A percentile compares a stretch with the other conserved stretches of the same genome.
phyloP scores from a whole-genome alignment of 2,113 vertebrate species.

The Lonchura striata region DNA sequence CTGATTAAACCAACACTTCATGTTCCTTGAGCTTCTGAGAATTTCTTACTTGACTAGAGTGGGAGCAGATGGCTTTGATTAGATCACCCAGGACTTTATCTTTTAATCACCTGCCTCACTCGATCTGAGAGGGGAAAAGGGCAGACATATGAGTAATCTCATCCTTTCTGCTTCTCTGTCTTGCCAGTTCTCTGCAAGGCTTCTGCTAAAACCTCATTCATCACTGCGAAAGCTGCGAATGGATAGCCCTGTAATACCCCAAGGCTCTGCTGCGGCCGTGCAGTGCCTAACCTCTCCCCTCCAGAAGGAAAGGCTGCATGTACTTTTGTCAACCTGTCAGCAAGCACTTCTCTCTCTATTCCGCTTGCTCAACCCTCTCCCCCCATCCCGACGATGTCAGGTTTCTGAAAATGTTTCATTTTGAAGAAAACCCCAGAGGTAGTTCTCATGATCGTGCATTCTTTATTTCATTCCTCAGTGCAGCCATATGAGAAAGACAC shows the following conservation, averaged over 20 bases:
- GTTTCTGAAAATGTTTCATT: constrained; percentile 65
- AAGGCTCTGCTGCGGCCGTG: constrained; percentile 63
- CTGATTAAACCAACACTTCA: constrained; percentile 23
- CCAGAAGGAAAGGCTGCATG: constrained; percentile 80
- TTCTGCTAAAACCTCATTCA: constrained; percentile 78
- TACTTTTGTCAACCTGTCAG: constrained; percentile 86
- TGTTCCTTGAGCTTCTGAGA: constrained; percentile 26
- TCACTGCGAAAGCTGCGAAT: constrained; percentile 78
- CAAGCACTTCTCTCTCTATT: constrained; percentile 74
- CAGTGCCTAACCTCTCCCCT: constrained; percentile 67
- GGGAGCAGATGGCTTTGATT: constrained; percentile 70
- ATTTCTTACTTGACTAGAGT: not conserved
- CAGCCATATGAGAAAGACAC: not conserved
- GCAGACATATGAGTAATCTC: constrained; percentile 63
- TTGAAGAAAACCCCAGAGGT: constrained; percentile 20
- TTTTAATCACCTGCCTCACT: constrained; percentile 62
- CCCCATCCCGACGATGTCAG: constrained; percentile 3
- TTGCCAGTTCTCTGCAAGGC: constrained; percentile 64
- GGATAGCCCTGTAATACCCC: constrained; percentile 79
- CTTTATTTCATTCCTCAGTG: not conserved
- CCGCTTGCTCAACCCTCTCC: constrained; percentile 56
- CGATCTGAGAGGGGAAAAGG: constrained; percentile 32
- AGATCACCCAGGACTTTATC: constrained; percentile 33
- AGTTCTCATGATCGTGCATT: not conserved
- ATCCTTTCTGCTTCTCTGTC: constrained; percentile 2